Evolutionary conservation across 1,140 invertebrate genomes (phyloP).

Genomic region (Diorhabda elongata): DNA sequence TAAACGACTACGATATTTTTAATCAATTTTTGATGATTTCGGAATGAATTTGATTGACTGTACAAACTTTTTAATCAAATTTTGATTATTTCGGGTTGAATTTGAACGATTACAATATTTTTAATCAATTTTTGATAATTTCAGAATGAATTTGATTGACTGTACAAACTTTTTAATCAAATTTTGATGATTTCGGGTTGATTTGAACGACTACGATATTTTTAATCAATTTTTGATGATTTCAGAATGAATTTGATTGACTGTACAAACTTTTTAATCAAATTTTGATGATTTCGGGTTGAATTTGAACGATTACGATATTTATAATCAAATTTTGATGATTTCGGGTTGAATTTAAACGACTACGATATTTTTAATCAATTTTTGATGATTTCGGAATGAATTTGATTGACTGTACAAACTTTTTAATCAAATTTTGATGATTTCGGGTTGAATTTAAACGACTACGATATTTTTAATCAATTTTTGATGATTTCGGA

Average conservation of each 20-base stretch:
- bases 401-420: too few relatives aligned
- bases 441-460: too few relatives aligned
- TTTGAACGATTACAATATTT: conserved; percentile 24
- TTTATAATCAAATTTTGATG: too few relatives aligned
- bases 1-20: too few relatives aligned
- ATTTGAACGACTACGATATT: conserved; percentile 27
- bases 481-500: too few relatives aligned
- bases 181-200: neutral
- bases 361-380: neutral
- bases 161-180: neutral
- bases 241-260: conserved; percentile 25
- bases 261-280: neutral
- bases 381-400: too few relatives aligned
- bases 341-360: conserved; percentile 28
- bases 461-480: too few relatives aligned
- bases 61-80: too few relatives aligned
- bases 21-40: too few relatives aligned
- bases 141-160: too few relatives aligned
- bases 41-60: too few relatives aligned
- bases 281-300: neutral
- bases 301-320: conserved; percentile 29
- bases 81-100: conserved; percentile 9
- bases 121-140: too few relatives aligned
- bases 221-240: neutral
- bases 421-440: neutral